phyloP scores from a whole-genome alignment of 1,140 invertebrate species.

The Drosophila bocki region DNA sequence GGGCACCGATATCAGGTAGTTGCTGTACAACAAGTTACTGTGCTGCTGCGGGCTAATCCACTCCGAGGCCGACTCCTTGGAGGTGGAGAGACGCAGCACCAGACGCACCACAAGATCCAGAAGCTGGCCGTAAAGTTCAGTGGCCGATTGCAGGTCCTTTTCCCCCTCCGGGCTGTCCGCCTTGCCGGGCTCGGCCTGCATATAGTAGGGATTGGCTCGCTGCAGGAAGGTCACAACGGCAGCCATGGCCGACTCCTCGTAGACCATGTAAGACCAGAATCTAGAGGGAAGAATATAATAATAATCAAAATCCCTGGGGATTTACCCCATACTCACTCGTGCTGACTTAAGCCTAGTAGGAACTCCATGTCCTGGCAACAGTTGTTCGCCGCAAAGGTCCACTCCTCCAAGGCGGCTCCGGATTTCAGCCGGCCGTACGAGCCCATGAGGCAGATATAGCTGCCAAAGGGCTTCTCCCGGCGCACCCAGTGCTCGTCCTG shows the following conservation, averaged over 20 bases:
- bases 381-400: conserved; percentile 61
- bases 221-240: conserved; percentile 90
- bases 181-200: conserved; percentile 79
- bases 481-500: conserved; percentile 62
- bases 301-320: no score
- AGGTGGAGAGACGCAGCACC: conserved; percentile 90
- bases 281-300: conserved; percentile 18
- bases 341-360: conserved; percentile 61
- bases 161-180: conserved; percentile 63
- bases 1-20: conserved; percentile 93
- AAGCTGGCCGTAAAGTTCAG: conserved; percentile 86
- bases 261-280: conserved; percentile 92
- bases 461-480: conserved; percentile 59
- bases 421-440: conserved; percentile 57
- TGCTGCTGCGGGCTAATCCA: conserved; percentile 89
- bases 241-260: conserved; percentile 88
- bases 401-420: conserved; percentile 73
- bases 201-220: conserved; percentile 90
- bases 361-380: conserved; percentile 74
- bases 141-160: conserved; percentile 47
- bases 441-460: conserved; percentile 62
- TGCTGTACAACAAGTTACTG: conserved; percentile 90
- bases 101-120: conserved; percentile 89
- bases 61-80: conserved; percentile 90
- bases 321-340: conserved; percentile 56